phyloP scores from a whole-genome alignment of 2,797 vertebrate species.

The Sebastes hubbsi region DNA sequence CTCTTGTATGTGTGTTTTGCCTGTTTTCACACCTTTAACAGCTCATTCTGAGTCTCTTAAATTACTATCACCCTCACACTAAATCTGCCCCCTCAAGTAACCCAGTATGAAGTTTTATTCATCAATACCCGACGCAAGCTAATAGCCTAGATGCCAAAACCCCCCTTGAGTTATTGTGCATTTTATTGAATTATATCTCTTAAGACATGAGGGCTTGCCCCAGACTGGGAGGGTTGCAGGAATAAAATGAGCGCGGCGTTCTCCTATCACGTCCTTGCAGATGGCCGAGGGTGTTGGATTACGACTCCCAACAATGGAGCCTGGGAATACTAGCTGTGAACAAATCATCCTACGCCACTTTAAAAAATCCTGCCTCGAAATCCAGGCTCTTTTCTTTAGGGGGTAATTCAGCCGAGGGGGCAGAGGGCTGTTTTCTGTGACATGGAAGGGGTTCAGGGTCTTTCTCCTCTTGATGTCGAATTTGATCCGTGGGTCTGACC shows the following conservation, averaged over 20 bases:
- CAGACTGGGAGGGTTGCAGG: slow-evolving; percentile 38
- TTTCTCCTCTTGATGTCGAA: slow-evolving; percentile 59
- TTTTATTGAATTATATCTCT: slow-evolving; percentile 70
- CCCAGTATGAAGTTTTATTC: slow-evolving; percentile 49
- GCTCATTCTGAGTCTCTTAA: slow-evolving; percentile 22
- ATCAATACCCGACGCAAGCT: slow-evolving; percentile 37
- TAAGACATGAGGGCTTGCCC: slow-evolving; percentile 33
- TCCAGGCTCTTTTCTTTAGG: slow-evolving; percentile 55
- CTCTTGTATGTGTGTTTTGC: background rate
- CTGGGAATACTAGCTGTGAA: slow-evolving; percentile 78
- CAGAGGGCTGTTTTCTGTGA: slow-evolving; percentile 1
- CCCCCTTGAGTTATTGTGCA: slow-evolving; percentile 52
- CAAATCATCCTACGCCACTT: slow-evolving; percentile 77
- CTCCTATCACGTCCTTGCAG: slow-evolving; percentile 80
- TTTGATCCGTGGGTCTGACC: slow-evolving; percentile 58
- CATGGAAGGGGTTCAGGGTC: slow-evolving; percentile 5
- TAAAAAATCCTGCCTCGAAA: slow-evolving; percentile 41
- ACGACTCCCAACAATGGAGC: slow-evolving; percentile 72
- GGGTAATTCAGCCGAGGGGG: slow-evolving; percentile 47
- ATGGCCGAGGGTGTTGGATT: slow-evolving; percentile 79
- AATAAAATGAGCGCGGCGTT: slow-evolving; percentile 66
- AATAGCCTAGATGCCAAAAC: slow-evolving; percentile 22
- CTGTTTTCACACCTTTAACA: slow-evolving; percentile 12
- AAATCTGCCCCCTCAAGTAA: slow-evolving; percentile 46
- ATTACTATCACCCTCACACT: slow-evolving; percentile 25